These are phyloP conservation scores for Tragelaphus imberbis DNA, from an alignment of 2,113 vertebrate genomes.

Conservation along the genomic window DNA sequence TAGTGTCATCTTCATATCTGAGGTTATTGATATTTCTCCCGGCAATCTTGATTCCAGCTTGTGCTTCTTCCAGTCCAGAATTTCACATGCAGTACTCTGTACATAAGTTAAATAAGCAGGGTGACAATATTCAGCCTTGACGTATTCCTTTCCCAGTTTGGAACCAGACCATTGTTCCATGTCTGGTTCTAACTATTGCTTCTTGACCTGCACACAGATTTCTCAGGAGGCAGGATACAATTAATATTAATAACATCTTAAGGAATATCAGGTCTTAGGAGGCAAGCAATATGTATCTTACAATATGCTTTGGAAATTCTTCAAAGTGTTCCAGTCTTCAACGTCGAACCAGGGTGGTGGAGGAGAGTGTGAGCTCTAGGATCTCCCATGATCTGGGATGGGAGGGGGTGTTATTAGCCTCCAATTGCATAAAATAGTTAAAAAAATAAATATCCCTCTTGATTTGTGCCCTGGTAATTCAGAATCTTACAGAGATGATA, in stretches of 20 bases:
- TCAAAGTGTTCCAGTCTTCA: neutral
- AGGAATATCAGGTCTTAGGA: conserved; percentile 22
- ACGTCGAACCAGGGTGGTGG: neutral
- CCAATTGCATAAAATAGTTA: neutral
- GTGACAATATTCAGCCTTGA: neutral
- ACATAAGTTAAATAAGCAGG: neutral
- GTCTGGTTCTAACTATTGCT: neutral
- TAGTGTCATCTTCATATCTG: neutral
- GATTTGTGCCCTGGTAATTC: neutral
- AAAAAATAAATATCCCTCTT: neutral
- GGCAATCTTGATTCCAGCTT: neutral
- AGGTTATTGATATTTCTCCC: neutral
- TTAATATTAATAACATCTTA: neutral
- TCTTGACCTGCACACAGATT: neutral
- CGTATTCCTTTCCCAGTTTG: neutral
- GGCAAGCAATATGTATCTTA: neutral
- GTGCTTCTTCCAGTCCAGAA: neutral
- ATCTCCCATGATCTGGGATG: neutral
- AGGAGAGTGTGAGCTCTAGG: neutral
- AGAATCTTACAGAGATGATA: neutral
- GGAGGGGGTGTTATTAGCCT: neutral
- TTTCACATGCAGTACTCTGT: neutral
- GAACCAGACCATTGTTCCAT: neutral
- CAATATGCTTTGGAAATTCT: conserved; percentile 23
- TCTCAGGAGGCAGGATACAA: neutral